Evolutionary conservation across 2,888 invertebrate genomes (phyloP).

Genomic region (Podotricha telesiphe): DNA sequence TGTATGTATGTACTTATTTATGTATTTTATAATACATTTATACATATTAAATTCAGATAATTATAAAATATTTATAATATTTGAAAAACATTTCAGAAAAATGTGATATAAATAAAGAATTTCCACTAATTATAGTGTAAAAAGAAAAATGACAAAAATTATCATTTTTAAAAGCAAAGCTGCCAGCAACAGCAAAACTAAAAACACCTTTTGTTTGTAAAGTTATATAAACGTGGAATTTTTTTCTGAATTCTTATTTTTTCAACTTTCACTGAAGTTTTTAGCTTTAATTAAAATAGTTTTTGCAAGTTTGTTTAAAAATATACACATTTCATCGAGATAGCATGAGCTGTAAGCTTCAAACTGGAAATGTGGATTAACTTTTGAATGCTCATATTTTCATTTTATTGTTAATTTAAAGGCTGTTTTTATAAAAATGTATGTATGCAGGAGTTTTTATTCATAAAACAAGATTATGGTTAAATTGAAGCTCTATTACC

Average conservation of each 20-base stretch:
- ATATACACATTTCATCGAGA: conserved; percentile 33
- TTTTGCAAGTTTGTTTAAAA: conserved; percentile 33
- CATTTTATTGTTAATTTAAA: conserved; percentile 17
- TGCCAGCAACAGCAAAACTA: conserved; percentile 9
- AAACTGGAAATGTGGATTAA: conserved; percentile 27
- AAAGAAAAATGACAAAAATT: conserved; percentile 14
- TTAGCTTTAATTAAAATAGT: conserved; percentile 38
- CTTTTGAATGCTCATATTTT: conserved; percentile 30
- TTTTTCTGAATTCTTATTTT: conserved; percentile 28
- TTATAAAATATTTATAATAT: too few species aligned
- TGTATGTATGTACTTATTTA: too few species aligned
- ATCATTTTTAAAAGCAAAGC: not conserved
- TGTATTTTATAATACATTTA: too few species aligned
- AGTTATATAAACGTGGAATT: conserved; percentile 31
- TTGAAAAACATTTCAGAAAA: too few species aligned
- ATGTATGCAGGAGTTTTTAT: not conserved
- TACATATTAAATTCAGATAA: too few species aligned
- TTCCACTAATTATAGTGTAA: not conserved
- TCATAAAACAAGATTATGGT: not conserved
- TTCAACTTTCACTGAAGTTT: conserved; percentile 32
- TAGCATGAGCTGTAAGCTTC: conserved; percentile 23
- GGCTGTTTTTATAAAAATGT: not conserved
- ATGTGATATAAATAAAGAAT: not conserved
- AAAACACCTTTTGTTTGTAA: conserved; percentile 34
- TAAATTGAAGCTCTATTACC: not conserved